Evolutionary conservation across 2,113 vertebrate species (phyloP), one percentile per base, ranked within the genome.

Genomic region (Phyllostomus hastatus): DNA sequence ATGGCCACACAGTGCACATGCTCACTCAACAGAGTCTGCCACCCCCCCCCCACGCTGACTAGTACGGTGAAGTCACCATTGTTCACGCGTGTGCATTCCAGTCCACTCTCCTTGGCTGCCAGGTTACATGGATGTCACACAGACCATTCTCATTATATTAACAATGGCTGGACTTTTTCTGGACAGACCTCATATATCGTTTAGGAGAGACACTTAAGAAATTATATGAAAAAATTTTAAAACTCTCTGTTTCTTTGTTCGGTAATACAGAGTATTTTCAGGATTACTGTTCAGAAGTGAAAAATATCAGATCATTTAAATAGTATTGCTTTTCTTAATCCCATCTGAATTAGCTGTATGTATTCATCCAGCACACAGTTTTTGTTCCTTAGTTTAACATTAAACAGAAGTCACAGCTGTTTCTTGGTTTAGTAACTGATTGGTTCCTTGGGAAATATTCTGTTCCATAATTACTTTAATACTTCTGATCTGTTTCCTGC

Each of bases 401-500:
- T 96, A 90, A 92, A 88, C 73, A 19, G 75, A 89, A 93, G 20
- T 67, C 20, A 80, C 88, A 95, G 96, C 87, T 97, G 28, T 97
- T 98, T 52, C 67, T 19, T 76, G 33, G 83, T 64, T 96, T 93
- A 70, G 46, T 79, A 93, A 83, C 54, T 88, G 75, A 97, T 94
- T 79, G 94, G 0, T 52, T 98, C 88, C 16, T 72, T 91, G 83
- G 97, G 87, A 94, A 95, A 81, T 86, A 95, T 12, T 26, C 0
- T 59, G 16, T 97, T 97, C 89, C 73, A 86, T 87, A 95, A 33
- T 95, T 94, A 91, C 31, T 41, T 46, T 43, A 93, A 59, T 93
- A 97, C 82, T 97, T 84, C 79, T 92, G 54, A 85, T 93, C 75
- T 94, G 31, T 95, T 97, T 97, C 88, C 91, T 96, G 86, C 76